Evolutionary conservation across 2,113 vertebrate species (phyloP), one percentile per base, ranked within the genome.

Genomic region (Casuarius casuarius): DNA sequence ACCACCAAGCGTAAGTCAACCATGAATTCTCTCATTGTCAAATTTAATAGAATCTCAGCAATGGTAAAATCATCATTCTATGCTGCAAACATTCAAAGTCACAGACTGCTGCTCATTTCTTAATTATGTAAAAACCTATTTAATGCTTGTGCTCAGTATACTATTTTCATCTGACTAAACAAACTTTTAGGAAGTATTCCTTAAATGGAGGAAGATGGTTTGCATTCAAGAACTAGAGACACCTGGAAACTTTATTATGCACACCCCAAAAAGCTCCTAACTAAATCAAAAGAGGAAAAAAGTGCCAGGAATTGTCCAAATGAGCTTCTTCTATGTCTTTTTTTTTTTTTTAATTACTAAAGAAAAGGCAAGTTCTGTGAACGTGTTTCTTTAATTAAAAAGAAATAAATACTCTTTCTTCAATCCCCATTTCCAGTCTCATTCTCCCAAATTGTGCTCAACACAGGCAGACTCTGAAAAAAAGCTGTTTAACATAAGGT

Each of bases 101-200:
- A 95, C 87, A 91, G 92, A 82, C 94, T 84, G 48, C 94, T 94
- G 84, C 82, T 95, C 21, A 20, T 90, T 95, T 88, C 89, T 96
- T 96, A 95, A 95, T 97, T 95, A 90, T 78, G 67, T 77, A 88
- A 93, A 96, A 95, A 77, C 20, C 63, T 56, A 65, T 91, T 95
- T 92, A 96, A 80, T 10, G 7, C 72, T 95, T 71, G 58, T 51
- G 59, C 21, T 88, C 84, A 51, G 51, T 56, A 63, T 77, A n/a
- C 28, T 46, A 77, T 59, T 80, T 94, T 51, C 44, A 33, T 73
- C 63, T 5, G 4, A 58, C n/a, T 71, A 28, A 84, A 71, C n/a
- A 51, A 92, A 91, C 54, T 91, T 95, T 26, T 5, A 82, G 66
- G 21, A 66, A 84, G 3, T 56, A 9, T 70, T 76, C 85, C 93